phyloP scores from a whole-genome alignment of 2,888 invertebrate genomes.

The Pycnomerus fuliginosus region DNA sequence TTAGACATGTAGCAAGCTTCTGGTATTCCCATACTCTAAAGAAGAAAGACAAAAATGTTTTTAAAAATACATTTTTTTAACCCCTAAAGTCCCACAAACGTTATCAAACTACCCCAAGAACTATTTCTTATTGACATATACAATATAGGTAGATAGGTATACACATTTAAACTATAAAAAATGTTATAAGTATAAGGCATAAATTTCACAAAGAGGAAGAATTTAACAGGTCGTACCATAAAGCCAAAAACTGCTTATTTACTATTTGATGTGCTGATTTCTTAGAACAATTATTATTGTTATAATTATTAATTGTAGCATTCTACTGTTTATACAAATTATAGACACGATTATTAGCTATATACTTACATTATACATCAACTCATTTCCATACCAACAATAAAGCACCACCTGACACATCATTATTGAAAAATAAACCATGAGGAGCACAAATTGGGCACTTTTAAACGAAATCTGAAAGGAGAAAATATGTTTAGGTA shows the following conservation, averaged over 20 bases:
- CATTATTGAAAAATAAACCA: constrained; percentile 21
- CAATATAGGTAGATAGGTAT: neutral
- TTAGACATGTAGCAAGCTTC: constrained; percentile 51
- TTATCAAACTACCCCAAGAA: no score
- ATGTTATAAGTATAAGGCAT: no score
- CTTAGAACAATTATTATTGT: neutral
- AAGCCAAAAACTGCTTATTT: no score
- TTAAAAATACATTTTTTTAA: no score
- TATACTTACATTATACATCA: constrained; percentile 19
- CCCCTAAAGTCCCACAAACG: no score
- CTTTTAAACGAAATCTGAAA: constrained; percentile 14
- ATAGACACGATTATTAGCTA: neutral
- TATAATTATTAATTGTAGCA: neutral
- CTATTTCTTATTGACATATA: neutral
- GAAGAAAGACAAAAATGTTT: constrained; percentile 2
- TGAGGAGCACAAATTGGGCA: constrained; percentile 11
- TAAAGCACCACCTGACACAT: constrained; percentile 19
- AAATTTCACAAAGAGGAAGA: no score
- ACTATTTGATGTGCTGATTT: no score
- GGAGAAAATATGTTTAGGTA: no score
- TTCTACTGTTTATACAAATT: neutral
- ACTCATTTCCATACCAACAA: constrained; percentile 23
- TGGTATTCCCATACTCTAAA: constrained; percentile 51
- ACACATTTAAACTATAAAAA: no score
- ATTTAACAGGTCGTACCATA: no score